These are phyloP conservation scores for Platycheirus rosarum DNA, from an alignment of 2,888 invertebrate species.

Conservation along the genomic window DNA sequence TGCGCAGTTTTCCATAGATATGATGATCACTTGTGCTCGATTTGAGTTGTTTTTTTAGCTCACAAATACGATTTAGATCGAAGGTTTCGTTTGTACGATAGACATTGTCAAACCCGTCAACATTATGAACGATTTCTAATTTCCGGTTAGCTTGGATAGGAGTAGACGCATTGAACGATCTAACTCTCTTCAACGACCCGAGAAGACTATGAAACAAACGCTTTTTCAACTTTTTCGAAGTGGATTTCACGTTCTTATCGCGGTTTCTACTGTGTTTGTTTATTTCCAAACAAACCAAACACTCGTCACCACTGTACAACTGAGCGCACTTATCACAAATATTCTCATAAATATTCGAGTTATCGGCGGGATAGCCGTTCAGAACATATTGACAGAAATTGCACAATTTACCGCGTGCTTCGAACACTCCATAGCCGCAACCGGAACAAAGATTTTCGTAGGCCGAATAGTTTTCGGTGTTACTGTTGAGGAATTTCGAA, in stretches of 20 bases:
- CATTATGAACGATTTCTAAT: slow-evolving; percentile 79
- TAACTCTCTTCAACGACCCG: slow-evolving; percentile 77
- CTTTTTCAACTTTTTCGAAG: slow-evolving; percentile 72
- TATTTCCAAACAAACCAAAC: slow-evolving; percentile 72
- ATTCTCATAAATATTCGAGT: slow-evolving; percentile 80
- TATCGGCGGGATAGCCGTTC: slow-evolving; percentile 76
- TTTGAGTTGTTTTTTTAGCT: slow-evolving; percentile 78
- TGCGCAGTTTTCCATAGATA: slow-evolving; percentile 79
- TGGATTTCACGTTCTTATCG: slow-evolving; percentile 40
- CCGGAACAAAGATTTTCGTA: slow-evolving; percentile 82
- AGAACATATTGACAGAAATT: slow-evolving; percentile 81
- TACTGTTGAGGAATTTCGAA: slow-evolving; percentile 79
- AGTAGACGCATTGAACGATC: slow-evolving; percentile 46
- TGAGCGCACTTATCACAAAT: slow-evolving; percentile 80
- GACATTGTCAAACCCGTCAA: slow-evolving; percentile 79
- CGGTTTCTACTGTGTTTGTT: slow-evolving; percentile 32
- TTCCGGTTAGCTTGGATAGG: slow-evolving; percentile 13
- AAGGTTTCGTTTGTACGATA: slow-evolving; percentile 81
- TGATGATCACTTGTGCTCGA: slow-evolving; percentile 80
- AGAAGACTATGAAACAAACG: slow-evolving; percentile 77
- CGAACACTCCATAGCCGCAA: slow-evolving; percentile 81
- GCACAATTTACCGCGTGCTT: slow-evolving; percentile 80
- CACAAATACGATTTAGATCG: slow-evolving; percentile 80
- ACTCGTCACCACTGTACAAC: slow-evolving; percentile 79
- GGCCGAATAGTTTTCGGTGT: slow-evolving; percentile 74